Evolutionary conservation across 2,797 vertebrate genomes (phyloP).

Genomic region (Pipistrellus pygmaeus): DNA sequence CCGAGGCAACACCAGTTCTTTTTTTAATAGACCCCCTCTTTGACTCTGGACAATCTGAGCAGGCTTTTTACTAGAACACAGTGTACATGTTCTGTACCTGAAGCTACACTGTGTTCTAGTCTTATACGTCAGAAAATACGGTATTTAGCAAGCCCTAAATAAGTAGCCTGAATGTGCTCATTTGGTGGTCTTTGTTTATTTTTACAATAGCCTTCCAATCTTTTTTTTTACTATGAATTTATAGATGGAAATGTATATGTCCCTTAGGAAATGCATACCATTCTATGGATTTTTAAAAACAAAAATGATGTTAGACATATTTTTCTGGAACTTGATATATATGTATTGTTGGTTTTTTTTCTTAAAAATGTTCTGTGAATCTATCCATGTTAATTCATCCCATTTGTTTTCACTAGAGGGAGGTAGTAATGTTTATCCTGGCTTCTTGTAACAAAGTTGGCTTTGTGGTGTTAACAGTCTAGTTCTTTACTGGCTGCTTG

Average conservation of each 20-base stretch:
- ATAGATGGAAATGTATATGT: background rate
- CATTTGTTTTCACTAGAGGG: background rate
- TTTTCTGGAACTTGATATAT: background rate
- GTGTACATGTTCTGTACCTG: too few species aligned
- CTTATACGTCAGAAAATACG: too few species aligned
- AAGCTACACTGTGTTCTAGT: too few species aligned
- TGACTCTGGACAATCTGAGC: too few species aligned
- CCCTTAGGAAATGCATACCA: background rate
- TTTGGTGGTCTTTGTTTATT: slow-evolving; percentile 20
- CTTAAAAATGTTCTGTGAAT: slow-evolving; percentile 28
- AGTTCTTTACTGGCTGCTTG: background rate
- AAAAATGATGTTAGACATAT: background rate
- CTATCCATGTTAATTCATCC: background rate
- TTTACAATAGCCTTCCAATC: background rate
- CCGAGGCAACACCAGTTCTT: too few species aligned
- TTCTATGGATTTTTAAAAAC: slow-evolving; percentile 43
- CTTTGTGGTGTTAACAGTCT: background rate
- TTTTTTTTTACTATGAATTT: slow-evolving; percentile 40
- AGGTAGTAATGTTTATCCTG: background rate
- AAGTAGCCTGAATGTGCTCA: slow-evolving; percentile 11
- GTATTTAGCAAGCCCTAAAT: background rate
- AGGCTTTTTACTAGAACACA: too few species aligned
- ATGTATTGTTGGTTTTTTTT: too few species aligned
- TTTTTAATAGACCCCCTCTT: too few species aligned
- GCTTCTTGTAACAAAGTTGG: background rate